Evolutionary conservation across 2,113 vertebrate genomes (phyloP).

Genomic region (Callionymus lyra): DNA sequence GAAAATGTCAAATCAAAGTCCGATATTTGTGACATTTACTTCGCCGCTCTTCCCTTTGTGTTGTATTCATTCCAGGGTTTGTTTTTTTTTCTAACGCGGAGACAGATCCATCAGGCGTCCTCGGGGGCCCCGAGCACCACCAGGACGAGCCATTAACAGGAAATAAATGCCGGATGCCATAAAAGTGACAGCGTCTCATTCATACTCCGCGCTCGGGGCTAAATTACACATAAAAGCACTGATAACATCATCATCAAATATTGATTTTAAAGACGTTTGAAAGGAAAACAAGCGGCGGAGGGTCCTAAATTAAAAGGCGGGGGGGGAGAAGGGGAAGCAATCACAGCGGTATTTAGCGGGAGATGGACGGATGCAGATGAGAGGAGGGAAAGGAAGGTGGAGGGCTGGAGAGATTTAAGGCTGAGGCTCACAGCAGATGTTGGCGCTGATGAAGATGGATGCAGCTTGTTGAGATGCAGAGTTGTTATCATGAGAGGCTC

Average conservation of each 20-base stretch:
- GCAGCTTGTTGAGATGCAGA: slow-evolving; percentile 65
- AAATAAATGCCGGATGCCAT: slow-evolving; percentile 58
- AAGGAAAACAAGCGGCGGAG: slow-evolving; percentile 7
- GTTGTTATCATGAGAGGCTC: slow-evolving; percentile 66
- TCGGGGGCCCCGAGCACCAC: slow-evolving; percentile 44
- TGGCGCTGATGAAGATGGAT: slow-evolving; percentile 73
- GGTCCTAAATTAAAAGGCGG: no score
- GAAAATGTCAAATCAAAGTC: slow-evolving; percentile 17
- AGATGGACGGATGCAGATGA: slow-evolving; percentile 20
- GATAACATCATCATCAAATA: slow-evolving; percentile 70
- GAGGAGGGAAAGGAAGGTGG: slow-evolving; percentile 16
- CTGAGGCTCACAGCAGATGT: slow-evolving; percentile 71
- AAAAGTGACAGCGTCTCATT: slow-evolving; percentile 62
- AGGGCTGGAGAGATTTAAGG: slow-evolving; percentile 54
- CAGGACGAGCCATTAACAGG: slow-evolving; percentile 55
- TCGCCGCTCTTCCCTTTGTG: neutral
- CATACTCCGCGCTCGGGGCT: slow-evolving; percentile 55
- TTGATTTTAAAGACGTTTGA: slow-evolving; percentile 55
- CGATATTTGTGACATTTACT: slow-evolving; percentile 5
- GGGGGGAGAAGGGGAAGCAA: no score
- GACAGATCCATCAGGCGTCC: slow-evolving; percentile 54
- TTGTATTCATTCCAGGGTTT: neutral
- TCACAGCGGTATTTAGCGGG: slow-evolving; percentile 1
- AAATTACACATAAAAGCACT: slow-evolving; percentile 66
- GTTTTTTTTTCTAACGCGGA: neutral